A percentile compares a stretch with the other conserved stretches of the same genome.
Conservation (phyloP, 2,113 vertebrate species). For the Cyanocitta stelleri region DNA sequence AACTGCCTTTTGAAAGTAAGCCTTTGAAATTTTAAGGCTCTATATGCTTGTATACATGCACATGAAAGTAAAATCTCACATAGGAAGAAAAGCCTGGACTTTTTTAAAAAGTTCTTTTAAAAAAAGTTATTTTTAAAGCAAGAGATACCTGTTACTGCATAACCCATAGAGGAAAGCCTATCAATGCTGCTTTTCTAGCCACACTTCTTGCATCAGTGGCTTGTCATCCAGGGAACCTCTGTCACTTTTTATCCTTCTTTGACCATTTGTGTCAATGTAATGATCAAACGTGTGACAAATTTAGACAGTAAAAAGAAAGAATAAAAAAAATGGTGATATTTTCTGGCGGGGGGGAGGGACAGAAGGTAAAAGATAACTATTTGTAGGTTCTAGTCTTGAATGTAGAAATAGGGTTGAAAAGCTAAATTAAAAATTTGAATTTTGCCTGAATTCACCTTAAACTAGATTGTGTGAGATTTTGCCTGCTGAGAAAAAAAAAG, state of each 20-base stretch:
- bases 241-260: not conserved
- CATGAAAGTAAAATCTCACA: not conserved
- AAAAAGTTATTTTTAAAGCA: not conserved
- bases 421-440: not conserved
- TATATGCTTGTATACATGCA: fast-evolving
- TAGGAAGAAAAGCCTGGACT: not conserved
- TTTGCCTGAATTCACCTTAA: not conserved
- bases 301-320: not conserved
- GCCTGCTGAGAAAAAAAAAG: not conserved
- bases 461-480: not conserved
- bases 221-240: not conserved
- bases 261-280: not conserved
- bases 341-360: not conserved
- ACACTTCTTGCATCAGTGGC: not conserved
- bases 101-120: too few species aligned
- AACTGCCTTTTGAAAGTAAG: not conserved
- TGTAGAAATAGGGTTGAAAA: not conserved
- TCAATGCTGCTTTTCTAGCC: not conserved
- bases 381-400: not conserved
- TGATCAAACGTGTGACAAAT: not conserved
- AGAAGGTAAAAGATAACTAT: not conserved
- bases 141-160: not conserved
- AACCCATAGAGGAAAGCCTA: not conserved
- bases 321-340: not conserved
- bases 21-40: not conserved